Conservation (phyloP, 2,113 vertebrate species). For the Apteryx owenii region DNA sequence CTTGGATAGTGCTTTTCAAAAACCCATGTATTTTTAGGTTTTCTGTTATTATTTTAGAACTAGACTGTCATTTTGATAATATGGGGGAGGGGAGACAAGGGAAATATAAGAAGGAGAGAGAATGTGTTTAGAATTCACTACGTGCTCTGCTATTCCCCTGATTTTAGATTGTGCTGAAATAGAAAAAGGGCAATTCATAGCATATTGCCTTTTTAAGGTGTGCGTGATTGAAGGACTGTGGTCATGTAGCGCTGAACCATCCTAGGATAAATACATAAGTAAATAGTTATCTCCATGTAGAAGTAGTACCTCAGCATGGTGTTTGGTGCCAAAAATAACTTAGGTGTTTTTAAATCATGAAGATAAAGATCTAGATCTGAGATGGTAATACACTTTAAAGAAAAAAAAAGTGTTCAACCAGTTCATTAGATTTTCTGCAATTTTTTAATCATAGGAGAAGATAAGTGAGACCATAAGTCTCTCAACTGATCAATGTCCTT, state of each 20-base stretch:
- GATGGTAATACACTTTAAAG: not conserved
- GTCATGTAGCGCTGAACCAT: slow-evolving; percentile 13
- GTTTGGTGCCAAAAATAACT: slow-evolving; percentile 44
- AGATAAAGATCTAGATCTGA: not conserved
- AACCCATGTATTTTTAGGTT: not conserved
- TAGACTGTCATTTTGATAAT: not conserved
- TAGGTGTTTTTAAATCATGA: not conserved
- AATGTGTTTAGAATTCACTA: not conserved
- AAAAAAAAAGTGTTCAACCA: not conserved
- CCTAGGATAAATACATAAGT: slow-evolving; percentile 20
- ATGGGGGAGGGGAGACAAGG: accelerated
- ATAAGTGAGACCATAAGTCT: not conserved
- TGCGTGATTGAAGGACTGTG: slow-evolving; percentile 45
- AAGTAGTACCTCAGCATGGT: slow-evolving; percentile 46
- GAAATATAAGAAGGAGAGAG: not conserved
- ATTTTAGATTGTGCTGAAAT: not conserved
- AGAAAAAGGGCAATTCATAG: not conserved
- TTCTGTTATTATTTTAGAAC: not conserved
- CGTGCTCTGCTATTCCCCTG: not conserved
- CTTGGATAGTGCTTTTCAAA: not conserved
- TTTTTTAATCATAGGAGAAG: not conserved
- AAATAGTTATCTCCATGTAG: slow-evolving; percentile 54
- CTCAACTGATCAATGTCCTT: not conserved
- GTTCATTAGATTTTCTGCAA: not conserved
- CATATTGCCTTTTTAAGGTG: not conserved